Evolutionary conservation across 2,797 vertebrate species (phyloP), one percentile per base, ranked within the genome.

Genomic region (Coregonus sp.): DNA sequence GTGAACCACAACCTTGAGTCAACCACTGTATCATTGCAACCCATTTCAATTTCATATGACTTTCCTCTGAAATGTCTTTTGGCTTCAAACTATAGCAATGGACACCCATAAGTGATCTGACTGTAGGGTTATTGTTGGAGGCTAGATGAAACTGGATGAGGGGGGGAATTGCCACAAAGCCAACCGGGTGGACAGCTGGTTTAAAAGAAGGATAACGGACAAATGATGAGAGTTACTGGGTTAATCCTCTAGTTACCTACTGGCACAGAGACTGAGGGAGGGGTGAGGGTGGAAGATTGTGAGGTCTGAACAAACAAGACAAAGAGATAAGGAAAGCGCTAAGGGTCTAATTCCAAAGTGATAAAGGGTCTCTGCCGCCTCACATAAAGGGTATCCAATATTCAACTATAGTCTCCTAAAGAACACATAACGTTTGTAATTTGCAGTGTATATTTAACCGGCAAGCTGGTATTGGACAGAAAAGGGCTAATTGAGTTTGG

Each of bases 341-440:
- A 89, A 92, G 91, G 93, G 93, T 94, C 94, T 89, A 95, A 95
- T 91, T 95, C 94, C 94, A 94, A 84, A 76, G 31, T 91, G 92
- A 94, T 94, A 93, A 92, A 89, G 85, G 80, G n/a, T 9, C 31
- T 61, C 66, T 40, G 40, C 54, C 2, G 37, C 50, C 72, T 75
- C 37, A 40, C 88, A 93, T 89, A 11, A 67, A 59, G 29, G 12
- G 50, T 5, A 20, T 51, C 68, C 12, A 14, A 77, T 15, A 70
- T 16, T 67, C 51, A 72, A 18, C 70, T 72, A 40, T 2, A 29
- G 31, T 31, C 12, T 5, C 5, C 65, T 16, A 16, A 33, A 67
- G 14, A 67, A 67, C 90, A 3, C 61, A 65, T 18, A 51, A 29
- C 18, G 12, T 52, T 52, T 20, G 5, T 25, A 16, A 25, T 25